Evolutionary conservation across 2,797 vertebrate species (phyloP), one percentile per base, ranked within the genome.

Genomic region (Pseudopleuronectes americanus): DNA sequence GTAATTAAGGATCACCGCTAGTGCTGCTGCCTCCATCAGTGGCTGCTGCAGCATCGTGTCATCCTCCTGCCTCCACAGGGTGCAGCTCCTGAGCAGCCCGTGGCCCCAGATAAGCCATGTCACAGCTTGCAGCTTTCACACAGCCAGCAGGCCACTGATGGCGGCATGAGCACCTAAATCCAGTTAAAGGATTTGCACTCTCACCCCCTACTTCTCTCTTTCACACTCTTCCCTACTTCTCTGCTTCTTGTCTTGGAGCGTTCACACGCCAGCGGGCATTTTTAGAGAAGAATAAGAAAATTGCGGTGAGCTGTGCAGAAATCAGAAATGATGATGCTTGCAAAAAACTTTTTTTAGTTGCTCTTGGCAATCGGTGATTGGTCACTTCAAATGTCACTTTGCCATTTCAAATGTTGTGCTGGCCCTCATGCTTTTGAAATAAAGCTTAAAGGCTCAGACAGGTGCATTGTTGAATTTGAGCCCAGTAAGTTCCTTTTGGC

Each of bases 171-270:
- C 85, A 74, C 83, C 88, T 81, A 92, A 94, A 95, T 94, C 94
- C 90, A 90, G 87, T 95, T 94, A 95, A 92, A 79, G 92, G 94
- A 94, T 95, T 95, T 94, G 75, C 74, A 74, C 84, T 86, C 85
- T 79, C 76, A 80, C 80, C 81, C 75, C 48, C 33, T 67, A 57
- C 68, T 79, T 54, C 71, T 71, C 74, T 56, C 62, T 61, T 76
- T 71, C 31, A 73, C 81, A 77, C 73, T 51, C 62, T 23, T 22
- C 58, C 24, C n/a, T 26, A 63, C 75, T 59, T 61, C 76, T 79
- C 43, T 54, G 28, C 83, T 55, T 66, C 62, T 45, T 80, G 84
- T 81, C 90, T 86, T 8, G 49, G 43, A 79, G 86, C 75, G 12
- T 62, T 71, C 77, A 69, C 87, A 81, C 33, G 85, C 91, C 87